Base-by-base conservation (phyloP, 2,888 invertebrate species). In the Pterostichus madidus region DNA sequence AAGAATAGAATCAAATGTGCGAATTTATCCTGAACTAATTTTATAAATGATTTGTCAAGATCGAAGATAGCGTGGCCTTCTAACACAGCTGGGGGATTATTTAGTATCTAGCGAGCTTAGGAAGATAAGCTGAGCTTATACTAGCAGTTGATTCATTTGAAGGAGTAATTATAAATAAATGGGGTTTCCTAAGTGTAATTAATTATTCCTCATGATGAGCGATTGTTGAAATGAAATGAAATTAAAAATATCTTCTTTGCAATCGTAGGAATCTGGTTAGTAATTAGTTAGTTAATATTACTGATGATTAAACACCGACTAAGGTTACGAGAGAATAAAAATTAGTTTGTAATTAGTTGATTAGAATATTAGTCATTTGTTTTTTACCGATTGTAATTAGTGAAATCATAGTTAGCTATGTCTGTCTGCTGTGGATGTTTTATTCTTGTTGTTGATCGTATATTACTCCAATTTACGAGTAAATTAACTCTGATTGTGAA, bases 11-110 rank as follows among this genome's bases (percentile, higher is more conserved):
- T 10, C 31, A 46, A 79, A 59, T 49, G 81, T 81, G 81, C 81
- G 81, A 81, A 81, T 75, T 75, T 75, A 56, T 56, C 53, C 32
- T 11, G 59, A 81, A 81, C 59, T 75, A 73, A 75, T 81, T 81
- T 81, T 81, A 75, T 81, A 75, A 81, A 81, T 81, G 81, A 81
- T 75, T 73, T 75, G 75, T 75, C 81, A 75, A 81, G 75, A 81
- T 79, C 49, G 5, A 32, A 61, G 75, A 75, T 75, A 52, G 52
- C 13, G 52, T 75, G 49, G 44, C 71, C 71, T 59, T 71, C 68
- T 68, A 11, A n/a, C 44, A 10, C 44, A 17, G 71, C 11, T 17
- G n/a, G 52, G 15, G 59, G 15, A 24, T 59, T 59, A 59, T 59
- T 31, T 59, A 17, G 39, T 39, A 39, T 39, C 39, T 39, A 5